Percentiles rank a stretch among this genome's conserved stretches.
These are phyloP conservation scores for Emydocephalus ijimae DNA, from an alignment of 2,113 vertebrate genomes.

Conservation along the genomic window DNA sequence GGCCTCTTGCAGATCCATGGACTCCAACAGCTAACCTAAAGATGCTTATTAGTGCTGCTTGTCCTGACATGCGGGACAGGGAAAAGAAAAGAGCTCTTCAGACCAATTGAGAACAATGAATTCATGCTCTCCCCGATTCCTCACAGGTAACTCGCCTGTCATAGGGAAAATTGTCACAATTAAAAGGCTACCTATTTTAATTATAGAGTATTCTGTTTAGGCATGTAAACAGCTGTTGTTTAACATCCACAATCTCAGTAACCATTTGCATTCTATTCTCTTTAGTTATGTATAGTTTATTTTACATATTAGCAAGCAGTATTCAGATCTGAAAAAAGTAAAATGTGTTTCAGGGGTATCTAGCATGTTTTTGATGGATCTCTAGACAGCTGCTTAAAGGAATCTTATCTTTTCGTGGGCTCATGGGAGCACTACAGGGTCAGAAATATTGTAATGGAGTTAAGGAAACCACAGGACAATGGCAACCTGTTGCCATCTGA, in stretches of 20 bases:
- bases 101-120: constrained; percentile 80
- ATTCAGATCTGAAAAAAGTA: background rate
- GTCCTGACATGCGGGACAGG: constrained; percentile 78
- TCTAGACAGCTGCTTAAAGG: background rate
- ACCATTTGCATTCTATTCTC: background rate
- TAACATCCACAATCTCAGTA: background rate
- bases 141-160: constrained; percentile 71
- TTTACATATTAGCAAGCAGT: background rate
- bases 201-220: background rate
- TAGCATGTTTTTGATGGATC: background rate
- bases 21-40: constrained; percentile 81
- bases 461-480: background rate
- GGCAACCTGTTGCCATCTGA: background rate
- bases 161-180: fast-evolving
- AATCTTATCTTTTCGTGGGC: background rate
- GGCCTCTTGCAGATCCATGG: constrained; percentile 70
- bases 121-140: constrained; percentile 51
- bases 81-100: constrained; percentile 89
- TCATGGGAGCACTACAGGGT: background rate
- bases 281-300: background rate
- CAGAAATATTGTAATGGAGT: background rate
- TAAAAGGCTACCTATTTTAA: background rate
- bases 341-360: background rate
- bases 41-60: constrained; percentile 79
- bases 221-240: too few relatives aligned